Evolutionary conservation across 2,888 invertebrate species (phyloP).

Genomic region (Drosophila formosana): DNA sequence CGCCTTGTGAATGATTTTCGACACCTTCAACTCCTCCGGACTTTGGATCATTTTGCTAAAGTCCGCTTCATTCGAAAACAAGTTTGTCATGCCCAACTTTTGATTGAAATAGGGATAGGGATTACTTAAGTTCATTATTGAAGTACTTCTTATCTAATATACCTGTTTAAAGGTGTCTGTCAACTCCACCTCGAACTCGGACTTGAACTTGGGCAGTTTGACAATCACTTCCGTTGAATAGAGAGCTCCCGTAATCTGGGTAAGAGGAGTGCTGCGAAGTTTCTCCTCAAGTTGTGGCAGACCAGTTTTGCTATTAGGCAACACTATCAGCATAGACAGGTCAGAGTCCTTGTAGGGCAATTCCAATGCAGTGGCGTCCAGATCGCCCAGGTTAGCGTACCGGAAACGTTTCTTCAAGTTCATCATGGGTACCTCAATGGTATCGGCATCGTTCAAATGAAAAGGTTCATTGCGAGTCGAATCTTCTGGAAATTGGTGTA

Average conservation of each 20-base stretch:
- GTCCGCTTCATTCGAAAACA: constrained; percentile 87
- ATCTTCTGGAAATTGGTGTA: constrained; percentile 87
- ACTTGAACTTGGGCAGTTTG: constrained; percentile 92
- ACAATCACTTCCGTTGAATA: constrained; percentile 83
- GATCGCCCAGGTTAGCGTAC: constrained; percentile 65
- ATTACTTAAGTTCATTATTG: neutral
- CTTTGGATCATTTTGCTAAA: constrained; percentile 88
- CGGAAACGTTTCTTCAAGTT: constrained; percentile 82
- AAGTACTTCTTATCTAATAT: neutral
- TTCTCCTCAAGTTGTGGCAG: constrained; percentile 88
- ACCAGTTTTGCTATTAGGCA: constrained; percentile 90
- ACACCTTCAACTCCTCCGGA: constrained; percentile 86
- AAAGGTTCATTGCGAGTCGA: constrained; percentile 89
- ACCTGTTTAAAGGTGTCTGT: constrained; percentile 87
- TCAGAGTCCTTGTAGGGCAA: constrained; percentile 90
- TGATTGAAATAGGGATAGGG: too few relatives aligned
- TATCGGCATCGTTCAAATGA: constrained; percentile 86
- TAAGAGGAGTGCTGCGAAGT: constrained; percentile 87
- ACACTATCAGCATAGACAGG: constrained; percentile 90
- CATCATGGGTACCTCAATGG: constrained; percentile 89
- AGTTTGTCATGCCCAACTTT: constrained; percentile 88
- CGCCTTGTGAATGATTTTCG: constrained; percentile 92
- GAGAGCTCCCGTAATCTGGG: constrained; percentile 87
- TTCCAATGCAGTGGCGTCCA: constrained; percentile 86
- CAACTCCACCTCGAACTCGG: constrained; percentile 90